Percentiles rank a stretch among this genome's conserved stretches.
These are phyloP conservation scores for Agriopis marginaria DNA, from an alignment of 2,888 invertebrate genomes.

Conservation along the genomic window DNA sequence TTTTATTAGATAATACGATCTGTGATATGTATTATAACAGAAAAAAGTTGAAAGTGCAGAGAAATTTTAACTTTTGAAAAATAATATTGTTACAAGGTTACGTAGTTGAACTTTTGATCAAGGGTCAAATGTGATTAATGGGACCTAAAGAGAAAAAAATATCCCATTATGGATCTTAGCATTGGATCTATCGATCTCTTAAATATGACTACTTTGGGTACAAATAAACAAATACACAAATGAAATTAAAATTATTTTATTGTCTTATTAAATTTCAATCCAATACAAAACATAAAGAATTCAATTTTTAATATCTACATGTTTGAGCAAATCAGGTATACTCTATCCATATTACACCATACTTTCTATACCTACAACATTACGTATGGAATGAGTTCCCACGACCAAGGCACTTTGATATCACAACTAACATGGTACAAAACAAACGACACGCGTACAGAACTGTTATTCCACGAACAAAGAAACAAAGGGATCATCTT, in stretches of 20 bases:
- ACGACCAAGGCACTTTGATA: constrained; percentile 44
- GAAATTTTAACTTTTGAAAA: too few relatives aligned
- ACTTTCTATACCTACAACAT: constrained; percentile 27
- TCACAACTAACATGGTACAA: constrained; percentile 32
- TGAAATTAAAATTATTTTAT: constrained; percentile 17
- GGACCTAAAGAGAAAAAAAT: too few relatives aligned
- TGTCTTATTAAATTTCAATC: constrained; percentile 36
- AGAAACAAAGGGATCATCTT: constrained; percentile 18
- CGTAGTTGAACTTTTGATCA: too few relatives aligned
- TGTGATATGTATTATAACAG: too few relatives aligned
- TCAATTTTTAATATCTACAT: constrained; percentile 44
- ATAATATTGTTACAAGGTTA: too few relatives aligned
- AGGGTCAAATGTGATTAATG: too few relatives aligned
- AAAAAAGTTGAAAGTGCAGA: too few relatives aligned
- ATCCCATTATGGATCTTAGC: too few relatives aligned
- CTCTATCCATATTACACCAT: constrained; percentile 44
- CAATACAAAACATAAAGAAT: constrained; percentile 43
- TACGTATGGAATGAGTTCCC: constrained; percentile 56
- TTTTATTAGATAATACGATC: too few relatives aligned
- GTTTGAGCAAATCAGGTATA: constrained; percentile 67
- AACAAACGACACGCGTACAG: not conserved
- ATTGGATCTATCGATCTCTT: too few relatives aligned
- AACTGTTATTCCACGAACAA: constrained; percentile 4
- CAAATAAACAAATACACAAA: constrained; percentile 2
- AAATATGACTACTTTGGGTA: not conserved